Evolutionary conservation across 1,140 invertebrate genomes (phyloP), one percentile per base, ranked within the genome.

Genomic region (Lethocerus indicus): DNA sequence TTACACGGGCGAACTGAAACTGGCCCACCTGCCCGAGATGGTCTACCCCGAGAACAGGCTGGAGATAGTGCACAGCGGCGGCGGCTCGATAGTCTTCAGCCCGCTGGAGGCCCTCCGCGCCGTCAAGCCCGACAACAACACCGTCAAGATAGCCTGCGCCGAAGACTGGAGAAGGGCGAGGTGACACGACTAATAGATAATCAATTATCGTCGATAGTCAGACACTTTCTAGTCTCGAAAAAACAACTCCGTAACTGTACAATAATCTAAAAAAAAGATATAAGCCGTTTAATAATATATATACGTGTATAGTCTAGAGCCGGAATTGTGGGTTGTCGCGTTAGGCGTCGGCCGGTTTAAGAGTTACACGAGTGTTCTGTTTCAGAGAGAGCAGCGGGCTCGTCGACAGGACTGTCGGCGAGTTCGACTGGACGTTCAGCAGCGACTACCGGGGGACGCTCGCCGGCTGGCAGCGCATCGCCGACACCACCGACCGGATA

Each of bases 341-440:
- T 40, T n/a, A 12, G 13, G 21, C 39, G 7, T 40, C 21, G 7
- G 13, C 18, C 7, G 7, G 13, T 6, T 40, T n/a, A 40, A 40
- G 13, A 40, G 7, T n/a, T n/a, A n/a, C n/a, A n/a, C n/a, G n/a
- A n/a, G n/a, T n/a, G n/a, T n/a, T n/a, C n/a, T 45, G 35, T 47
- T 57, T 27, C 46, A 75, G 74, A 59, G 59, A 60, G 16, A 68
- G 71, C 14, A 68, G 68, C 56, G 75, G 79, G 56, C 69, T 74
- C 58, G 71, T 83, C 35, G 78, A 80, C 57, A 78, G 88, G 58
- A 80, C 83, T 60, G 67, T 87, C 16, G 83, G 87, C 58, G 81
- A 87, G 14, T 98, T 93, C 69, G 94, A 99, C 67, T 98, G 95
- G 95, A 98, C 94, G 6, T 99, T 87, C 60, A 85, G 85, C n/a